Evolutionary conservation across 2,113 vertebrate genomes (phyloP).

Genomic region (Hystrix cristata): DNA sequence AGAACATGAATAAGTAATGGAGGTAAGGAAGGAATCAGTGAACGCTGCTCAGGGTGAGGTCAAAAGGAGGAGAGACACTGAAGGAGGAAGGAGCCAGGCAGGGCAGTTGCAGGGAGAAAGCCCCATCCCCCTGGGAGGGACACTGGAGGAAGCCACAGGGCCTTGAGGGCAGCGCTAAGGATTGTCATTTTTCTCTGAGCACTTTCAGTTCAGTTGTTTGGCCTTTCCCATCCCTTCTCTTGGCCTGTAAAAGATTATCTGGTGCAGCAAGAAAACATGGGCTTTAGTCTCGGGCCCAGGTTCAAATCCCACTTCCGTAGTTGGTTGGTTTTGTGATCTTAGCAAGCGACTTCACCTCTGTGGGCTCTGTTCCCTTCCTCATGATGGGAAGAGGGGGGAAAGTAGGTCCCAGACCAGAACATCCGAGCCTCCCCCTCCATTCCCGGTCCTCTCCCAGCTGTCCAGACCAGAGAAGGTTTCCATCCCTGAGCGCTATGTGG

Average conservation of each 20-base stretch:
- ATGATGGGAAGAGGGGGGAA: not conserved
- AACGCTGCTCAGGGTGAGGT: not conserved
- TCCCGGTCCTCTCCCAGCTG: constrained; percentile 87
- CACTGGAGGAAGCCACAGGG: not conserved
- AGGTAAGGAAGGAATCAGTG: not conserved
- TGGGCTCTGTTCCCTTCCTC: not conserved
- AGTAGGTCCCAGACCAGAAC: not conserved
- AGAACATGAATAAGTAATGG: not conserved
- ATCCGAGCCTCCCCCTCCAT: not conserved
- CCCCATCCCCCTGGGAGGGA: not conserved
- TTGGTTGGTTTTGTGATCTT: not conserved
- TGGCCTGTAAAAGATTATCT: not conserved
- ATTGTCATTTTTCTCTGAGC: not conserved
- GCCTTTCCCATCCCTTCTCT: not conserved
- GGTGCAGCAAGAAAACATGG: not conserved
- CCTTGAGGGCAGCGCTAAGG: not conserved
- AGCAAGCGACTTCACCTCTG: not conserved
- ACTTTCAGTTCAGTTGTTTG: not conserved
- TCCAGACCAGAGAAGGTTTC: constrained; percentile 96
- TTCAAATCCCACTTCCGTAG: not conserved
- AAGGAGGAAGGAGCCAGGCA: not conserved
- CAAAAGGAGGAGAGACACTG: rapidly evolving
- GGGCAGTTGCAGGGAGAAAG: not conserved
- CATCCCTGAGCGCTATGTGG: constrained; percentile 97
- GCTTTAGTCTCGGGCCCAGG: not conserved